Conservation (phyloP, 2,113 vertebrate species). For the Centropus bengalensis region DNA sequence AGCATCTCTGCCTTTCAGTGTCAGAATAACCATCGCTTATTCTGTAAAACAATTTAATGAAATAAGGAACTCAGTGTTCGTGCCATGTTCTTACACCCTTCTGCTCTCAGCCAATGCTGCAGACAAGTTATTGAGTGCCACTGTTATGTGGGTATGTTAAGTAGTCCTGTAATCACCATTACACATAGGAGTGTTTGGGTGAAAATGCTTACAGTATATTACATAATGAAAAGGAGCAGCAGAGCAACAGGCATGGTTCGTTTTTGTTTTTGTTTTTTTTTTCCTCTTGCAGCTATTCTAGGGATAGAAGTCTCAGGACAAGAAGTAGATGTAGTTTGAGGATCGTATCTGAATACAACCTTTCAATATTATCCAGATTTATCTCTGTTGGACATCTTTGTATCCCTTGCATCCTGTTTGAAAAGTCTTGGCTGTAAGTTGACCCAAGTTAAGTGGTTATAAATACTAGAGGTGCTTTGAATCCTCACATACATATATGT, state of each 20-base stretch:
- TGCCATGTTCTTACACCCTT: neutral
- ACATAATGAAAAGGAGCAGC: neutral
- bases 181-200: neutral
- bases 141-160: neutral
- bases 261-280: neutral
- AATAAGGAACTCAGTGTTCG: neutral
- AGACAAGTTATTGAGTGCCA: neutral
- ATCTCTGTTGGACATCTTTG: neutral
- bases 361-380: neutral
- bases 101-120: neutral
- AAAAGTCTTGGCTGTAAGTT: neutral
- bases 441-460: neutral
- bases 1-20: neutral
- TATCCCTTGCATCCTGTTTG: neutral
- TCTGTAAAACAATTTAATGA: neutral
- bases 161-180: neutral
- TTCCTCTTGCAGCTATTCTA: neutral
- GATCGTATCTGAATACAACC: neutral
- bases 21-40: neutral
- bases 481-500: neutral
- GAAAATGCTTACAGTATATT: neutral
- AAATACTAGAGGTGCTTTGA: neutral
- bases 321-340: neutral
- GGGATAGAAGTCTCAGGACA: neutral
- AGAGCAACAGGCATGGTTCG: neutral